Base-by-base conservation (phyloP, 2,888 invertebrate species). In the Hemaris fuciformis region DNA sequence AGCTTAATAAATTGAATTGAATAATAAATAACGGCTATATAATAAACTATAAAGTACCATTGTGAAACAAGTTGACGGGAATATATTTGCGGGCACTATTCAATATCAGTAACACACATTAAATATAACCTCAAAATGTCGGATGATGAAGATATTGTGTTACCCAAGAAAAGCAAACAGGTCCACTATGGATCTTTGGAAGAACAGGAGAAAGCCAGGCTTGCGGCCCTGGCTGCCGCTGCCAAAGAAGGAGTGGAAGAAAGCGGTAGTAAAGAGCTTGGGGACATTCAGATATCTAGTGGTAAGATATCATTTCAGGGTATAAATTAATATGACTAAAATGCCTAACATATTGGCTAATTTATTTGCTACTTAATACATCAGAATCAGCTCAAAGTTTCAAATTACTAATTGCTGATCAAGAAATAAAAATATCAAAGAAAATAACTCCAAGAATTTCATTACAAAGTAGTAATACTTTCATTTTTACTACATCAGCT, bases 101-200 rank as follows among this genome's bases (percentile, higher is more conserved):
- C n/a, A 20, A 31, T 6, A 34, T 20, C 8, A 8, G 3, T 15
- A 8, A n/a, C 42, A 57, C 64, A 57, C n/a, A 20, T 31, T 60
- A 73, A 75, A 76, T 66, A 82, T 89, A 91, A 91, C 89, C 89
- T 87, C 68, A 85, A 84, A 83, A 91, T 97, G 97, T 97, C 97
- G 1, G 98, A 98, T 2, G 98, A 98, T 85, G 98, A 97, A 63
- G 97, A 97, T 78, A 85, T 96, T 56, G 88, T 94, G 56, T 94
- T 96, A 65, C 93, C 95, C 0, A 97, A 97, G 83, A 95, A 96
- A 68, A 93, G 94, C 62, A 96, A 96, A 83, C 95, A 95, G 0
- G 94, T 98, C 58, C 97, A 98, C 79, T 98, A 98, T 94, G 98
- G 98, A 13, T 98, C 98, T 0, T 84, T 98, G 79, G 98, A 98